A percentile compares a stretch with the other conserved stretches of the same genome.
These are phyloP conservation scores for Propithecus deckenii DNA, from an alignment of 2,797 vertebrate species.

Conservation along the genomic window DNA sequence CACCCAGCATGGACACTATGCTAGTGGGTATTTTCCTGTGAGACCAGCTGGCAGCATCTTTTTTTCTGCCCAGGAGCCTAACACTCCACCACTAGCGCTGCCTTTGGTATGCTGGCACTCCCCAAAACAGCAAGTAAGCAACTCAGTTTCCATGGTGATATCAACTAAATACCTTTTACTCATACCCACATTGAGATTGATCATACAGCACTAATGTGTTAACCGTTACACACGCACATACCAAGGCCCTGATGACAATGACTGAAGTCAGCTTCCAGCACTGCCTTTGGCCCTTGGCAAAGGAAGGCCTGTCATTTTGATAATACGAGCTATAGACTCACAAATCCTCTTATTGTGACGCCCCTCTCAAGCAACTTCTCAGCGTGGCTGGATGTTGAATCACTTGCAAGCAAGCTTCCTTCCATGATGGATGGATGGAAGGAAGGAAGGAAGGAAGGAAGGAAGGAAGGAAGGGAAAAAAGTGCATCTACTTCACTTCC, in stretches of 20 bases:
- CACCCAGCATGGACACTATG: background rate
- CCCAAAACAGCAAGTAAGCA: background rate
- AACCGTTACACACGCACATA: background rate
- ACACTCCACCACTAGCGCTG: background rate
- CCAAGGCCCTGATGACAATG: background rate
- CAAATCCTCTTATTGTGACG: background rate
- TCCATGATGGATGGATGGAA: background rate
- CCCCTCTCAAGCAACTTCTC: background rate
- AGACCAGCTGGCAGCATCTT: background rate
- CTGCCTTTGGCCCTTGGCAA: background rate
- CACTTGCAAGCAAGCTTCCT: constrained; percentile 3
- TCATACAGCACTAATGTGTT: background rate
- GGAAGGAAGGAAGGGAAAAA: no score
- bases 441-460: background rate
- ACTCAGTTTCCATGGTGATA: background rate
- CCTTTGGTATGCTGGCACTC: background rate
- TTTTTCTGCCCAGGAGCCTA: background rate
- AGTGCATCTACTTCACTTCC: background rate
- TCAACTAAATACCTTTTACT: constrained; percentile 44
- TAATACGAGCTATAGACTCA: background rate
- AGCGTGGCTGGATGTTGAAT: background rate
- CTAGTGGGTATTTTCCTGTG: background rate
- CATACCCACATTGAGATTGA: constrained; percentile 18
- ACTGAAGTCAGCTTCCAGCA: background rate
- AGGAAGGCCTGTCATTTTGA: background rate